A percentile compares a stretch with the other conserved stretches of the same genome.
phyloP scores from a whole-genome alignment of 2,888 invertebrate genomes.

The Argyresthia albistria region DNA sequence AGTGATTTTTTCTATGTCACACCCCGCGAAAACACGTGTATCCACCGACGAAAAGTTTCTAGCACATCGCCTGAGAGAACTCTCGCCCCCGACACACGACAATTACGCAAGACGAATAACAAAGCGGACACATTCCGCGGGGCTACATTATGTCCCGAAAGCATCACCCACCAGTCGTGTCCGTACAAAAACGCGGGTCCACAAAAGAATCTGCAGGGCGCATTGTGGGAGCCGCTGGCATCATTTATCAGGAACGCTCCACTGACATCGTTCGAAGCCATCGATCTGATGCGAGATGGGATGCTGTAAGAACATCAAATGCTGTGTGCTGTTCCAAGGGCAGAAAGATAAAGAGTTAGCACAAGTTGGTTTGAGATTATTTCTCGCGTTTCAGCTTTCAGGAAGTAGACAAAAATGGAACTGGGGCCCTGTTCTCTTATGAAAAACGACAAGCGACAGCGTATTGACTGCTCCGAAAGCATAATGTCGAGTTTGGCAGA shows the following conservation, averaged over 20 bases:
- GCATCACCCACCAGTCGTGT: constrained; percentile 39
- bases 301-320: too few relatives aligned
- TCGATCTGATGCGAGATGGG: constrained; percentile 5
- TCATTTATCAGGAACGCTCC: constrained; percentile 68
- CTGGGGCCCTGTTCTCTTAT: too few relatives aligned
- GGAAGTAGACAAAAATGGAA: too few relatives aligned
- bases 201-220: constrained; percentile 67
- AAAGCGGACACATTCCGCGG: constrained; percentile 7
- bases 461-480: too few relatives aligned
- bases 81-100: background rate
- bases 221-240: constrained; percentile 45
- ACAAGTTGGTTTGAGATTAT: too few relatives aligned
- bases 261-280: constrained; percentile 41
- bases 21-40: too few relatives aligned
- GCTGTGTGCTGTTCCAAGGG: background rate
- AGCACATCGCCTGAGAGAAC: background rate
- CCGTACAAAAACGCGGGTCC: constrained; percentile 59
- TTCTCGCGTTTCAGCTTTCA: too few relatives aligned
- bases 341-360: too few relatives aligned
- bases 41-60: too few relatives aligned
- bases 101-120: background rate
- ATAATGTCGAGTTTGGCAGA: too few relatives aligned
- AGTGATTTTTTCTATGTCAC: too few relatives aligned
- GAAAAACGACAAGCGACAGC: too few relatives aligned
- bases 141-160: constrained; percentile 45